Evolutionary conservation across 2,797 vertebrate genomes (phyloP).

Genomic region (Spea hammondii): DNA sequence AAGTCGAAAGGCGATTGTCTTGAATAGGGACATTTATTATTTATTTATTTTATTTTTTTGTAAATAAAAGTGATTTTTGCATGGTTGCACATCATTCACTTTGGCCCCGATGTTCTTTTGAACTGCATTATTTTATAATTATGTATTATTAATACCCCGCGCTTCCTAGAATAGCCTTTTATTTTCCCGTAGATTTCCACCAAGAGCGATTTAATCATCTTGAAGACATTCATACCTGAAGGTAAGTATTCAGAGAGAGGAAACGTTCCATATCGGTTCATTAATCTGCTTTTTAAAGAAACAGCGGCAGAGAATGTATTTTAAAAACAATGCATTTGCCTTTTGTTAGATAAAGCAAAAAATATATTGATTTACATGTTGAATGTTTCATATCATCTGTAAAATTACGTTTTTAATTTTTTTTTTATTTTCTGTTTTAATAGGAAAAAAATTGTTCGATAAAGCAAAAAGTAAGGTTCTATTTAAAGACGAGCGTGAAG

Average conservation of each 20-base stretch:
- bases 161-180: neutral
- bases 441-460: too few relatives aligned
- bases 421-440: too few relatives aligned
- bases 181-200: neutral
- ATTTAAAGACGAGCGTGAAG: too few relatives aligned
- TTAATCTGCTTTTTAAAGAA: neutral
- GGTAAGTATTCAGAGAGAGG: neutral
- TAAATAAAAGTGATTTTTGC: neutral
- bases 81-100: slow-evolving; percentile 4
- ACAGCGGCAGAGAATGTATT: too few relatives aligned
- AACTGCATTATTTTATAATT: neutral
- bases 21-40: slow-evolving; percentile 10
- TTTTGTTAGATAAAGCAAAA: too few relatives aligned
- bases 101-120: neutral
- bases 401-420: too few relatives aligned
- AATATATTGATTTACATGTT: too few relatives aligned
- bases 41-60: neutral
- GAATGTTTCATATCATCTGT: too few relatives aligned
- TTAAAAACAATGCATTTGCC: too few relatives aligned
- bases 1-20: neutral
- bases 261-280: neutral
- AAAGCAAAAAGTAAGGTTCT: too few relatives aligned
- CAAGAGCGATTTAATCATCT: slow-evolving; percentile 1
- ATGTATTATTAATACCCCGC: neutral
- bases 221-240: neutral